A percentile compares a stretch with the other conserved stretches of the same genome.
Conservation (phyloP, 1,140 invertebrate genomes). For the Yoshiicerus persimilis region DNA sequence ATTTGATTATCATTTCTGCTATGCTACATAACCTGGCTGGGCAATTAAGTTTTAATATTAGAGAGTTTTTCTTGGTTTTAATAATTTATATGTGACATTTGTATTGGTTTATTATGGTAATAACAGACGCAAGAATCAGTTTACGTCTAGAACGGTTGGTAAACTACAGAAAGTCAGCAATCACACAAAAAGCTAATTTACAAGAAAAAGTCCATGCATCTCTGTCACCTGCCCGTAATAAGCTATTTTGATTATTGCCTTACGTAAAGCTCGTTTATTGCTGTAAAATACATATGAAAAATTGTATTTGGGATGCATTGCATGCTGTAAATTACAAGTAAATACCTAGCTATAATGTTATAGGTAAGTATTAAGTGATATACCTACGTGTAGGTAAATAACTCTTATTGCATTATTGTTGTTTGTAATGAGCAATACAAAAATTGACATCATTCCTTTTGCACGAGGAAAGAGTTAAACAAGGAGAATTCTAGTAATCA, state of each 20-base stretch:
- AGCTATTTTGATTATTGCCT: background rate
- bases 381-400: background rate
- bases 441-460: background rate
- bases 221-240: conserved; percentile 26
- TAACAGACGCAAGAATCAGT: background rate
- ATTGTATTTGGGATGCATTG: background rate
- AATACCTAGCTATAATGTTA: too few relatives aligned
- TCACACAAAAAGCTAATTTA: background rate
- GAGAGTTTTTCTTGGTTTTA: background rate
- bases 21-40: background rate
- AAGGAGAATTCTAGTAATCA: background rate
- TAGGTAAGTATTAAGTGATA: background rate
- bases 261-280: conserved; percentile 15
- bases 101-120: background rate
- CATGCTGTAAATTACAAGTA: conserved; percentile 25
- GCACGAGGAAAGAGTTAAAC: background rate
- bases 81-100: background rate
- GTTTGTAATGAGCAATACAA: conserved; percentile 8
- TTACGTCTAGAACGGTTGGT: background rate
- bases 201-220: conserved; percentile 19
- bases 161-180: background rate
- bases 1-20: too few relatives aligned
- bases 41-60: too few relatives aligned
- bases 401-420: background rate
- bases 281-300: conserved; percentile 10